These are phyloP conservation scores for Parascotia fuliginaria DNA, from an alignment of 2,888 invertebrate species.

Conservation along the genomic window DNA sequence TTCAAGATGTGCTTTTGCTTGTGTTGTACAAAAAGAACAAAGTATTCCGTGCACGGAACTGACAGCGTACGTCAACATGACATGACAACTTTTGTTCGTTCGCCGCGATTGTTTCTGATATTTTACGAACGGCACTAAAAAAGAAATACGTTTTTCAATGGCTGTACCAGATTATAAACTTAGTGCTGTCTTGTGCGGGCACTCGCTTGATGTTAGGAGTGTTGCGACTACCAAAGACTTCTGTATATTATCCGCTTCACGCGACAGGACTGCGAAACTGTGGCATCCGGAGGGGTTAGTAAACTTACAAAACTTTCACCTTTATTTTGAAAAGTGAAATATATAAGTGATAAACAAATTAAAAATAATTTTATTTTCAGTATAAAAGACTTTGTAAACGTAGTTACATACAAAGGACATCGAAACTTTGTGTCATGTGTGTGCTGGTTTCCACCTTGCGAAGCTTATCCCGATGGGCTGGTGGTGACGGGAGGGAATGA, in stretches of 20 bases:
- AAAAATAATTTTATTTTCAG: slow-evolving; percentile 64
- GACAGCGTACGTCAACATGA: slow-evolving; percentile 55
- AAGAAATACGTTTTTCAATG: slow-evolving; percentile 60
- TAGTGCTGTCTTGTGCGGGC: slow-evolving; percentile 91
- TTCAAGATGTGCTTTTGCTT: background rate
- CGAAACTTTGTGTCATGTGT: slow-evolving; percentile 94
- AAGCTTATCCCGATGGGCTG: slow-evolving; percentile 90
- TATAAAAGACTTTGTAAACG: slow-evolving; percentile 86
- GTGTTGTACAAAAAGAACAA: too few species aligned
- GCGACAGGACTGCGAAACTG: slow-evolving; percentile 94
- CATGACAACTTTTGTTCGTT: slow-evolving; percentile 67
- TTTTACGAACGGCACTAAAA: slow-evolving; percentile 35
- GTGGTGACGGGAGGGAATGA: slow-evolving; percentile 97
- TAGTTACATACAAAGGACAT: slow-evolving; percentile 91
- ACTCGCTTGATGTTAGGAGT: slow-evolving; percentile 94
- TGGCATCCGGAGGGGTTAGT: slow-evolving; percentile 93
- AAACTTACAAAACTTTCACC: slow-evolving; percentile 11
- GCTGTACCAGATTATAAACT: slow-evolving; percentile 89
- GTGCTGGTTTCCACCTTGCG: slow-evolving; percentile 90
- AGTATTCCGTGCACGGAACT: too few species aligned
- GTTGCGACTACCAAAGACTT: slow-evolving; percentile 88
- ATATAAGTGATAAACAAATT: slow-evolving; percentile 8
- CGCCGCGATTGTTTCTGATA: slow-evolving; percentile 55
- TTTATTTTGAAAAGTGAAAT: slow-evolving; percentile 9
- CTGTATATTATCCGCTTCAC: slow-evolving; percentile 93